Conservation (phyloP, 2,113 vertebrate species). For the Callithrix jacchus region DNA sequence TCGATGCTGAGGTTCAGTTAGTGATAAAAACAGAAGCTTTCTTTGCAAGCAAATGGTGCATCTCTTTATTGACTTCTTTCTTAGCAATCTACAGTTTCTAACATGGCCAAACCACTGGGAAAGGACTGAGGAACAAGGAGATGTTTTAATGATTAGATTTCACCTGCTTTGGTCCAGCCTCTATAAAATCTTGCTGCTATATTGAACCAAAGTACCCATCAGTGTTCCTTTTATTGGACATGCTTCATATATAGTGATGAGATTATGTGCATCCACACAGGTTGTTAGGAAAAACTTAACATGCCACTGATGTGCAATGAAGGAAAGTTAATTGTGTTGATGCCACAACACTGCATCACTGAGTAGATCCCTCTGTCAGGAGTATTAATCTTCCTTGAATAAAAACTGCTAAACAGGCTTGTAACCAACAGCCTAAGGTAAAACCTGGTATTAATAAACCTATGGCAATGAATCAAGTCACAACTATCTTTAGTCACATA, state of each 20-base stretch:
- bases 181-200: constrained; percentile 79
- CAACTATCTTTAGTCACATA: constrained; percentile 78
- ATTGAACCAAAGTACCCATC: constrained; percentile 82
- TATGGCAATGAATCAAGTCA: constrained; percentile 77
- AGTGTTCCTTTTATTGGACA: constrained; percentile 83
- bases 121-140: constrained; percentile 54
- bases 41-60: constrained; percentile 14
- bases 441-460: constrained; percentile 82
- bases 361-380: constrained; percentile 77
- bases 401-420: constrained; percentile 80
- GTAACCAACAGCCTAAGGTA: constrained; percentile 83
- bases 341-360: constrained; percentile 78
- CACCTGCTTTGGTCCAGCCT: constrained; percentile 78
- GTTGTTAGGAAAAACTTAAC: constrained; percentile 85
- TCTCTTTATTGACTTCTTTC: constrained; percentile 47
- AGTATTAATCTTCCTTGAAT: constrained; percentile 80
- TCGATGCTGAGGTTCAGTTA: constrained; percentile 6
- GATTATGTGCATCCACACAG: constrained; percentile 79
- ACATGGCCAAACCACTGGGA: constrained; percentile 25
- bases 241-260: constrained; percentile 84
- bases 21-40: constrained; percentile 27
- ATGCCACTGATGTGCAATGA: constrained; percentile 82
- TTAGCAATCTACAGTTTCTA: constrained; percentile 69
- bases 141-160: constrained; percentile 77
- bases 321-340: constrained; percentile 83